Base-by-base conservation (phyloP, 2,888 invertebrate genomes). In the Tanypteryx hageni region DNA sequence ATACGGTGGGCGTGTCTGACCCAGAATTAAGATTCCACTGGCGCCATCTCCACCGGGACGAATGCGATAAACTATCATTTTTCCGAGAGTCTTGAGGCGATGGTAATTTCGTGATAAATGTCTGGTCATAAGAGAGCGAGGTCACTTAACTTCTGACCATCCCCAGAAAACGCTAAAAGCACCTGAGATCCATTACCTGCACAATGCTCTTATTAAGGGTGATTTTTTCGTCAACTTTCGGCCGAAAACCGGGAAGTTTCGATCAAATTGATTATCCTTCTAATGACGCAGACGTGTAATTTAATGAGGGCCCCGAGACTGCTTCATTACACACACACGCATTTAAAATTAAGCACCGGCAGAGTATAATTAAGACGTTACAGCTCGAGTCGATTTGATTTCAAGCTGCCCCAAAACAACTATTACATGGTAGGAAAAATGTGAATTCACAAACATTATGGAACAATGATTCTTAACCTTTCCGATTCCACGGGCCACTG, bases 21-120 rank as follows among this genome's bases (percentile, higher is more conserved):
- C 64, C 64, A n/a, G 58, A 89, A 89, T 89, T 89, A 89, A 89
- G 89, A 89, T 89, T 89, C 64, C 89, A n/a, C 11, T 56, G 89
- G 89, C 89, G 89, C 89, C 89, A 89, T 64, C 64, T 44, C 11
- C 68, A 89, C n/a, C 18, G 44, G 18, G 61, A 44, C 64, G 89
- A 89, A 89, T 89, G 64, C 64, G 89, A 64, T 68, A 27, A 86
- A 86, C 27, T 31, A 61, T 31, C 68, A 13, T 89, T 64, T 68
- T 89, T 61, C 76, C 18, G 18, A 64, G n/a, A 44, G 89, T 31
- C 64, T 64, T 89, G 13, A 44, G 56, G n/a, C 64, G 64, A 89
- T 89, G 44, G 89, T 89, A 89, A 68, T 64, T 58, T 31, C 44
- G 31, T 89, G 89, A 89, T 68, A 68, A 89, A 89, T 64, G 31